Conservation (phyloP, 2,797 vertebrate genomes). For the Sebastes diaconus region DNA sequence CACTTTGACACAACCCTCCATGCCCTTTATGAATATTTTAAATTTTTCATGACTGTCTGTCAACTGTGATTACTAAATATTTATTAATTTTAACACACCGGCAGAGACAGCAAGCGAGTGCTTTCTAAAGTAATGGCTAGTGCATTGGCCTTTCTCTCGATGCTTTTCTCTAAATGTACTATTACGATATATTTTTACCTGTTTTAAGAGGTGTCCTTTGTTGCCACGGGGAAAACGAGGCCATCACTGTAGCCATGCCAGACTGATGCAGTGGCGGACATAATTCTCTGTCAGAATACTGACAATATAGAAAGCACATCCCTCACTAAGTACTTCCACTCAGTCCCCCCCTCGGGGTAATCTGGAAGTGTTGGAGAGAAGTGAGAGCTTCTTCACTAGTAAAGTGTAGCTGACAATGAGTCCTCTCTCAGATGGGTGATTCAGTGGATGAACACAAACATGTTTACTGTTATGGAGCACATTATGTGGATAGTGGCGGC, state of each 20-base stretch:
- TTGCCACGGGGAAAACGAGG: conserved; percentile 7
- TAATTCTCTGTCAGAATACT: conserved; percentile 46
- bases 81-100: conserved; percentile 26
- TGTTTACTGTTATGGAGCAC: not conserved
- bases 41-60: conserved; percentile 56
- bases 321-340: conserved; percentile 36
- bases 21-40: conserved; percentile 72
- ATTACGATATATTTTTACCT: not conserved
- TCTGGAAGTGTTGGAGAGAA: conserved; percentile 35
- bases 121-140: not conserved
- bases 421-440: conserved; percentile 16
- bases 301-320: conserved; percentile 28
- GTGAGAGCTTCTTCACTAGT: conserved; percentile 22
- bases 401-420: conserved; percentile 23
- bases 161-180: not conserved
- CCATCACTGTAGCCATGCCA: conserved; percentile 20
- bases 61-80: conserved; percentile 48
- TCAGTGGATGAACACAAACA: conserved; percentile 29
- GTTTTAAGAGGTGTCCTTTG: conserved; percentile 8
- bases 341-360: conserved; percentile 37
- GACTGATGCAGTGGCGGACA: conserved; percentile 36
- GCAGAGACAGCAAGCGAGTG: not conserved
- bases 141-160: not conserved
- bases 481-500: not conserved
- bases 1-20: conserved; percentile 50